Base-by-base conservation (phyloP, 2,888 invertebrate genomes). In the Penaeus monodon region DNA sequence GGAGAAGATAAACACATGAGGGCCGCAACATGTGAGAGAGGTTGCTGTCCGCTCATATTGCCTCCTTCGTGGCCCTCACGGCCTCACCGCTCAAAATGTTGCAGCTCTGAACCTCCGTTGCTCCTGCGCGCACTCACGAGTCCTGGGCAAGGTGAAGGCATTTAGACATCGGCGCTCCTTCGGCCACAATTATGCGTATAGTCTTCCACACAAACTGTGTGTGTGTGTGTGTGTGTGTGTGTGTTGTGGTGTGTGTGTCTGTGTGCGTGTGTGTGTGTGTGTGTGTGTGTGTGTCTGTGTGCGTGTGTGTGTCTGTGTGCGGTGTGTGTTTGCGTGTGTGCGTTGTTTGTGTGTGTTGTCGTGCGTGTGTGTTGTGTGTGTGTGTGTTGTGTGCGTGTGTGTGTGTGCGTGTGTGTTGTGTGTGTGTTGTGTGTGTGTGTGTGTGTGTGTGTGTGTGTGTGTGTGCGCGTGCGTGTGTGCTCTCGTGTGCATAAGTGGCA, bases 1-100 rank as follows among this genome's bases (percentile, higher is more conserved):
- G 86, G 86, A 86, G 86, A 86, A 86, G 81, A 86, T 86, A 86
- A 86, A 86, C 86, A 86, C 81, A 78, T 65, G 86, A 77, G 38
- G 76, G 82, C 82, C 77, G 77, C 77, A 86, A 86, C 86, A 86
- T 81, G 82, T 76, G 86, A 86, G 78, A 63, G 29, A 17, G 74
- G 73, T 29, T 76, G 29, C 17, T 29, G 74, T 44, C 81, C 64
- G 44, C 86, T 77, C 82, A 86, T 86, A 86, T 86, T 86, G 86
- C 81, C 82, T 77, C 77, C 38, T n/a, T 2, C 77, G 44, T 22
- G 68, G 73, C 80, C 33, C 49, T 44, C 20, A 27, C 84, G 20
- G 49, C 12, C 66, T 3, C 76, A 38, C 24, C 22, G 14, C 68
- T 64, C 64, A 57, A 33, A 63, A 57, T 64, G 63, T 64, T 27